phyloP scores from a whole-genome alignment of 1,140 invertebrate species.

The Nautilus pompilius region DNA sequence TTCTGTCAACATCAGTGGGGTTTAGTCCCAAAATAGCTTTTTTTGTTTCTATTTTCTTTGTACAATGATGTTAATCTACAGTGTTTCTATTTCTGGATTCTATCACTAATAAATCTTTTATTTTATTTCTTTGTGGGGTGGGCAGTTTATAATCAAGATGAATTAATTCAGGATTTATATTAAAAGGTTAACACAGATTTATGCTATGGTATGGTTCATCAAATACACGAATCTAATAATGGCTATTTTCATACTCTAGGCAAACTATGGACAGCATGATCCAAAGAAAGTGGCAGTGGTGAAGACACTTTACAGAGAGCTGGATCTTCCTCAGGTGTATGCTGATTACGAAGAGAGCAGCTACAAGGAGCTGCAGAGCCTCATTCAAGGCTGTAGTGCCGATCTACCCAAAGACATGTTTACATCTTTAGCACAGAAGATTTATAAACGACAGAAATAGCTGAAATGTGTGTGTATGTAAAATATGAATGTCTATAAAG shows the following conservation, averaged over 20 bases:
- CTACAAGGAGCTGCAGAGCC: constrained; percentile 35
- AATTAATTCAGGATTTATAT: not conserved
- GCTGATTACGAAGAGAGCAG: constrained; percentile 78
- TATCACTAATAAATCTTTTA: constrained; percentile 3
- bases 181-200: not conserved
- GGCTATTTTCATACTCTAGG: constrained; percentile 53
- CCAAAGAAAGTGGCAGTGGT: constrained; percentile 68
- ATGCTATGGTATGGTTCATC: not conserved
- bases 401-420: constrained; percentile 49
- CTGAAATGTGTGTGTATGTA: too few relatives aligned
- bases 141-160: not conserved
- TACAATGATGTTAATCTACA: not conserved
- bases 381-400: constrained; percentile 38
- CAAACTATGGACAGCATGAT: constrained; percentile 76
- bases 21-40: too few relatives aligned
- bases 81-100: not conserved
- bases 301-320: constrained; percentile 76
- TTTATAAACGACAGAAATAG: constrained; percentile 55
- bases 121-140: not conserved
- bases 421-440: constrained; percentile 50
- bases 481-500: too few relatives aligned
- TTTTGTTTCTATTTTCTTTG: too few relatives aligned
- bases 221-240: constrained; percentile 4
- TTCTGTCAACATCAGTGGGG: too few relatives aligned
- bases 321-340: constrained; percentile 75